Evolutionary conservation across 2,888 invertebrate genomes (phyloP).

Genomic region (Heliconius hortense): DNA sequence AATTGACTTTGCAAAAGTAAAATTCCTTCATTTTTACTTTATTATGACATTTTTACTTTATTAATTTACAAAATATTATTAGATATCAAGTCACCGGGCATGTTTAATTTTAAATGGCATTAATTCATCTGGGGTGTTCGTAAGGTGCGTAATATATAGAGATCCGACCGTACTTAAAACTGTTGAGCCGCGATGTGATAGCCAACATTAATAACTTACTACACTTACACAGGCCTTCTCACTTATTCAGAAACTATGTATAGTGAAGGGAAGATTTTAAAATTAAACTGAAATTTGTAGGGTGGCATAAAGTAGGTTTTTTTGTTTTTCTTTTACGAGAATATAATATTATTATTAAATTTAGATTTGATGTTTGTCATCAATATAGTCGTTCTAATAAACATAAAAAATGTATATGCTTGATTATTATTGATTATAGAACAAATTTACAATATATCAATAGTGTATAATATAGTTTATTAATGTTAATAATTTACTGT

Average conservation of each 20-base stretch:
- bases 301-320: too few relatives aligned
- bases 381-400: too few relatives aligned
- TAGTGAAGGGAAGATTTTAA: slow-evolving; percentile 20
- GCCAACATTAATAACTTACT: slow-evolving; percentile 65
- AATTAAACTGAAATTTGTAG: background rate
- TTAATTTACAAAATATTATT: slow-evolving; percentile 11
- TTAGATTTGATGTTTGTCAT: too few relatives aligned
- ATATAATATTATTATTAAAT: too few relatives aligned
- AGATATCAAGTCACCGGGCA: slow-evolving; percentile 21
- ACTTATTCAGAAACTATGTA: slow-evolving; percentile 55
- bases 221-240: slow-evolving; percentile 49
- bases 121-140: slow-evolving; percentile 52
- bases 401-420: too few relatives aligned
- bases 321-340: too few relatives aligned
- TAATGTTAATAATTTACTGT: too few relatives aligned
- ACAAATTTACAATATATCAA: too few relatives aligned
- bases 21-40: too few relatives aligned
- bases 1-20: too few relatives aligned
- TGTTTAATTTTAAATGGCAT: slow-evolving; percentile 49
- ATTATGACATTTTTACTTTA: background rate
- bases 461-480: too few relatives aligned
- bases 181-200: slow-evolving; percentile 64
- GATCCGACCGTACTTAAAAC: slow-evolving; percentile 67
- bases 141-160: slow-evolving; percentile 62
- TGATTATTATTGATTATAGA: too few relatives aligned